A percentile compares a stretch with the other conserved stretches of the same genome.
Evolutionary conservation across 2,113 vertebrate species (phyloP).

Genomic region (Xiphophorus hellerii): DNA sequence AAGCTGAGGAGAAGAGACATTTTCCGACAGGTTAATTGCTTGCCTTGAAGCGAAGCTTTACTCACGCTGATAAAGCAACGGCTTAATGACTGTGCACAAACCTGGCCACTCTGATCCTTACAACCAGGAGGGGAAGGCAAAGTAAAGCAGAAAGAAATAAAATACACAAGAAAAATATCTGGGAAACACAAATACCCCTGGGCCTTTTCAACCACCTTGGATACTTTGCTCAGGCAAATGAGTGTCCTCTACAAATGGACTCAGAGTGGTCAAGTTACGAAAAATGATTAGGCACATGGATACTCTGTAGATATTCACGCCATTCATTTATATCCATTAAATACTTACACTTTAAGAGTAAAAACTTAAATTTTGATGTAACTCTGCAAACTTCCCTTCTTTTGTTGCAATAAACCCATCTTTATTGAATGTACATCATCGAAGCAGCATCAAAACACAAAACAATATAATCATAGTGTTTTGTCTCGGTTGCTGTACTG

Average conservation of each 20-base stretch:
- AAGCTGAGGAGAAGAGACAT: constrained; percentile 23
- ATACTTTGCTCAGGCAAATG: constrained; percentile 7
- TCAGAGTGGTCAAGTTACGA: neutral
- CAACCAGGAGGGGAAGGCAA: neutral
- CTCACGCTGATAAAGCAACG: constrained; percentile 33
- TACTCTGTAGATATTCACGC: neutral
- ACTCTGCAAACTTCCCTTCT: neutral
- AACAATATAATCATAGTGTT: neutral
- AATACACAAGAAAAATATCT: constrained; percentile 11
- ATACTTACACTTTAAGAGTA: neutral
- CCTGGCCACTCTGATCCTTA: constrained; percentile 28
- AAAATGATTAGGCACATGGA: neutral
- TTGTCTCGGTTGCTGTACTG: neutral
- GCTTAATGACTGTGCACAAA: constrained; percentile 35
- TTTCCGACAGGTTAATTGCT: constrained; percentile 57
- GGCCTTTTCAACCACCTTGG: neutral
- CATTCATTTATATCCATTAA: neutral
- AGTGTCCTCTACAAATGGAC: neutral
- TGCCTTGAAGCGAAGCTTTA: constrained; percentile 45
- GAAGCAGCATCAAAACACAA: no score
- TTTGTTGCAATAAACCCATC: neutral
- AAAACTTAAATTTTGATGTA: neutral
- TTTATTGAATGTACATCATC: neutral
- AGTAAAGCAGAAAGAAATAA: constrained; percentile 1
- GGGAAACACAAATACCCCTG: constrained; percentile 16